Percentiles rank a stretch among this genome's conserved stretches.
Conservation (phyloP, 2,888 invertebrate genomes). For the Drosophila atripex region DNA sequence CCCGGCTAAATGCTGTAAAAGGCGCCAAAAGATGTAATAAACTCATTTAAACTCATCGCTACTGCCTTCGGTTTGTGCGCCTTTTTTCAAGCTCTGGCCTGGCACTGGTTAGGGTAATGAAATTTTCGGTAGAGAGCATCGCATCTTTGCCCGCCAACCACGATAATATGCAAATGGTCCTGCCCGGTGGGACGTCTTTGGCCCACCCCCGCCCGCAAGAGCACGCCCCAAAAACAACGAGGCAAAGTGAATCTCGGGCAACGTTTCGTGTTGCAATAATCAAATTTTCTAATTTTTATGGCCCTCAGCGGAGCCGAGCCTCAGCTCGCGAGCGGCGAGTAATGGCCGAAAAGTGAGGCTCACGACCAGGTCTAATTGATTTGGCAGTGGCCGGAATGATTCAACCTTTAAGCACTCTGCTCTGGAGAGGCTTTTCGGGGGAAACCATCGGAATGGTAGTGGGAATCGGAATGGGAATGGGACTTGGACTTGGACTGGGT, state of each 20-base stretch:
- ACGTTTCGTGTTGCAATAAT: conserved; percentile 76
- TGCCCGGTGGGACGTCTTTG: conserved; percentile 46
- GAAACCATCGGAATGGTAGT: conserved; percentile 1
- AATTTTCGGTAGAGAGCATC: conserved; percentile 70
- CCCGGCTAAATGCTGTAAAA: conserved; percentile 71
- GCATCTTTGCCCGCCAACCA: conserved; percentile 45
- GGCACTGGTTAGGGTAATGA: conserved; percentile 71
- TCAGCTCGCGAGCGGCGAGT: conserved; percentile 58
- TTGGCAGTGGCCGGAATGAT: conserved; percentile 61
- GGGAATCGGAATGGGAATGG: background rate
- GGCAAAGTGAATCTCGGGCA: conserved; percentile 60
- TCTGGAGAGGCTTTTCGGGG: conserved; percentile 41
- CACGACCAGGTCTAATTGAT: conserved; percentile 71
- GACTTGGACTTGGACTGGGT: background rate
- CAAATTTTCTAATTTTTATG: conserved; percentile 82
- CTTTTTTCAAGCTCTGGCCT: conserved; percentile 8
- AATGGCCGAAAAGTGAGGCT: conserved; percentile 54
- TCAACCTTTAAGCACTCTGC: conserved; percentile 46
- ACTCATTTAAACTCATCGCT: conserved; percentile 77
- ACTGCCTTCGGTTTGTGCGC: conserved; percentile 10
- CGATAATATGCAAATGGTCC: conserved; percentile 75
- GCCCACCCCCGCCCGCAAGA: background rate
- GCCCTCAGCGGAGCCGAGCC: conserved; percentile 60
- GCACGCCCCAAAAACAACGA: background rate
- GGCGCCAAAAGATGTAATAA: conserved; percentile 77